Base-by-base conservation (phyloP, 2,797 vertebrate genomes). In the Nyctalus aviator region DNA sequence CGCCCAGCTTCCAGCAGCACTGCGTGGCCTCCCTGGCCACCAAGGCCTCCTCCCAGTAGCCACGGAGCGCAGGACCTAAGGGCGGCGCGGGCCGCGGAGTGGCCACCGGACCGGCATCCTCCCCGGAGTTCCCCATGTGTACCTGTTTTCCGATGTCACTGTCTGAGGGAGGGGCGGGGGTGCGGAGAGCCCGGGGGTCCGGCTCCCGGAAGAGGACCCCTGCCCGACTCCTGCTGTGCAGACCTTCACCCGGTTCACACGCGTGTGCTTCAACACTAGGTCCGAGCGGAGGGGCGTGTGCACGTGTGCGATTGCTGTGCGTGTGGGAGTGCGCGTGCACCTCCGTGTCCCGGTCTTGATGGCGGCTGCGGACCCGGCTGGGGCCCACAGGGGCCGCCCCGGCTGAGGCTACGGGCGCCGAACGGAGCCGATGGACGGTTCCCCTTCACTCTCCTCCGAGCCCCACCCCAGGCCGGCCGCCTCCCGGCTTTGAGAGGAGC, bases 1-100 rank as follows among this genome's bases (percentile, higher is more conserved):
- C 99, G 25, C 99, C 99, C 96, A 99, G 99, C 98, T 99, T 99
- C 98, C 99, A 99, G 98, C 99, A 99, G 98, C 99, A 99, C 98
- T 99, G 99, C 30, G 99, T 99, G 73, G 99, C 99, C 95, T 99
- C 99, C 0, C 98, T 99, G 98, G 99, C 99, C 89, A 99, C 99
- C 89, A 99, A 99, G 98, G 99, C 99, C 86, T 99, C 99, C 78
- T 99, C 99, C 93, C 99, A 99, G 98, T 99, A 99, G 99, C 98
- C 97, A 91, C 76, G 84, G 94, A 91, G 92, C 96, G 88, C 94
- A 30, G 85, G 95, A 96, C 96, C 97, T 97, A 94, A 97, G 96
- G 97, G 91, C 92, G 46, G 97, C 53, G 13, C 72, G 53, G 96
- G 93, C 97, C 86, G 90, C 90, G 37, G 96, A 86, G 75, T 75